Base-by-base conservation (phyloP, 2,113 vertebrate genomes). In the Percina caprodes region DNA sequence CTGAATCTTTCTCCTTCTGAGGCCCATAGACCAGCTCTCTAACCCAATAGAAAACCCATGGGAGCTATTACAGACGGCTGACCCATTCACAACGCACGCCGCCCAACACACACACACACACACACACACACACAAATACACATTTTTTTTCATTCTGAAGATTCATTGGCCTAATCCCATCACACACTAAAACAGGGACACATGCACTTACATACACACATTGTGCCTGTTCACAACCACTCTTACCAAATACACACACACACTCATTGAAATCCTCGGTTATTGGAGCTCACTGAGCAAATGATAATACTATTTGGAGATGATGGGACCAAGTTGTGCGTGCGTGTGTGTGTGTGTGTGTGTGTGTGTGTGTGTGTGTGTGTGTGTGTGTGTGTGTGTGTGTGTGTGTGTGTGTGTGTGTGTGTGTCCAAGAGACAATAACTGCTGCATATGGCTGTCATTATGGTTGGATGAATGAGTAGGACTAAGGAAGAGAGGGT, bases 41-140 rank as follows among this genome's bases (percentile, higher is more conserved):
- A 94, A 94, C 90, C 87, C 92, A 93, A 94, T 94, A 92, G 88
- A 90, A 92, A 92, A 90, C 90, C 91, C 93, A 91, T 80, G 90
- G 92, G 91, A 68, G 65, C 89, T 88, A 80, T 93, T 92, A 87
- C 80, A 89, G 84, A 91, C 86, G 91, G 89, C 85, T 35, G 42
- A 74, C 59, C 88, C 85, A 90, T 90, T 90, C 89, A 87, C 80
- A 80, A 72, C 26, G 7, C 26, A 23, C 48, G 54, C 48, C 26
- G 76, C 67, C 58, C 46, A 61, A 39, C 39, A 62, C 19, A 62
- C 35, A 23, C 67, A 19, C 69, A 19, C 52, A 26, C n/a, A 59
- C 33, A 19, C 52, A 71, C 69, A 72, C 55, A 69, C 63, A 26
- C 69, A 48, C 71, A 90, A 67, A 87, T 74, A 79, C 83, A 84